phyloP scores from a whole-genome alignment of 1,140 invertebrate genomes.

The Bacillus rossius region DNA sequence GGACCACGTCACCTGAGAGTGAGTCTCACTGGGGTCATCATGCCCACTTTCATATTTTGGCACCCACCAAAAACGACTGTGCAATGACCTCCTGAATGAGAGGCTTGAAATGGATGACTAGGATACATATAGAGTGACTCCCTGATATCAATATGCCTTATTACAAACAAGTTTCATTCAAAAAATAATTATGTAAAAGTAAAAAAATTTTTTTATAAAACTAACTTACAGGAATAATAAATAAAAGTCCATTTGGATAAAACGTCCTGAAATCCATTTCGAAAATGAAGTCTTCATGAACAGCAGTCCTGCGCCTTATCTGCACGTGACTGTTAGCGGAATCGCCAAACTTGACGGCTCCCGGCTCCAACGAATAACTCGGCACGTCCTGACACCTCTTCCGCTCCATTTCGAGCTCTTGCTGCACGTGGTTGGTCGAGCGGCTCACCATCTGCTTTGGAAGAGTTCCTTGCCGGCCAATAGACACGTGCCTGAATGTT shows the following conservation, averaged over 20 bases:
- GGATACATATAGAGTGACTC: too few relatives aligned
- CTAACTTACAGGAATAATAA: slow-evolving; percentile 60
- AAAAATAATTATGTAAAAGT: slow-evolving; percentile 5
- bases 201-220: not conserved
- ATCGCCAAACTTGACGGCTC: slow-evolving; percentile 84
- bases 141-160: too few relatives aligned
- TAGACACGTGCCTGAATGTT: slow-evolving; percentile 60
- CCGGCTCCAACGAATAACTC: slow-evolving; percentile 69
- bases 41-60: too few relatives aligned
- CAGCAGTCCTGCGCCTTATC: slow-evolving; percentile 55
- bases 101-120: too few relatives aligned
- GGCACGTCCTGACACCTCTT: slow-evolving; percentile 20
- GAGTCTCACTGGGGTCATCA: too few relatives aligned
- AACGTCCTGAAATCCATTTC: slow-evolving; percentile 82
- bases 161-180: too few relatives aligned
- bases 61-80: too few relatives aligned
- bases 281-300: slow-evolving; percentile 66
- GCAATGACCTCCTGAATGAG: too few relatives aligned
- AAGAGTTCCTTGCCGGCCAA: slow-evolving; percentile 53
- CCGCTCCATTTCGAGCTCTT: not conserved
- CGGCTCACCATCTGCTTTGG: too few relatives aligned
- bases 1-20: too few relatives aligned
- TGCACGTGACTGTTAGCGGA: slow-evolving; percentile 67
- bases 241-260: slow-evolving; percentile 75
- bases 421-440: not conserved